Conservation (phyloP, 2,113 vertebrate species). For the Caretta caretta region DNA sequence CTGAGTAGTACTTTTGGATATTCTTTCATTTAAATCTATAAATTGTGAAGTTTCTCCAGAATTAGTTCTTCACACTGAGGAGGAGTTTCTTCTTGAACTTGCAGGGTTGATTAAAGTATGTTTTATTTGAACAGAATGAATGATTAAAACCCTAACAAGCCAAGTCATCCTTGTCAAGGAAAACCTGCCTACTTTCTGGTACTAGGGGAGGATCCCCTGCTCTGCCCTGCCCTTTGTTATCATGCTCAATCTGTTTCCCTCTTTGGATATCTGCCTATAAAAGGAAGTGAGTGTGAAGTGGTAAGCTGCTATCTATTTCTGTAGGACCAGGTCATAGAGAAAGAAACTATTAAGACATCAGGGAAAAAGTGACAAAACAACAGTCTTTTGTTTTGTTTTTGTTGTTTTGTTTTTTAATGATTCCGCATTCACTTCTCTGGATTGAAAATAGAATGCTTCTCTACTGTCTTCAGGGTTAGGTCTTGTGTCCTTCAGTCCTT, state of each 20-base stretch:
- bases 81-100: neutral
- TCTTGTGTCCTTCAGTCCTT: neutral
- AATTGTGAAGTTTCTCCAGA: slow-evolving; percentile 2
- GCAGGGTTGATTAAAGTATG: slow-evolving; percentile 12
- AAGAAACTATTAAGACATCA: neutral
- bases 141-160: slow-evolving; percentile 7
- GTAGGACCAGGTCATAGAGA: neutral
- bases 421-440: neutral
- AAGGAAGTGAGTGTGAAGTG: neutral
- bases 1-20: neutral
- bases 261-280: neutral
- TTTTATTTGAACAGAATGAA: slow-evolving; percentile 49
- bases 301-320: neutral
- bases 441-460: neutral
- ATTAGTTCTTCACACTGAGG: neutral
- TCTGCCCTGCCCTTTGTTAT: neutral
- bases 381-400: neutral
- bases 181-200: neutral
- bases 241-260: neutral
- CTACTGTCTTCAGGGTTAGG: neutral
- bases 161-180: neutral
- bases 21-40: slow-evolving; percentile 6
- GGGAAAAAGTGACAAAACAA: neutral
- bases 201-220: neutral
- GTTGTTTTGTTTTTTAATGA: neutral